Evolutionary conservation across 2,888 invertebrate species (phyloP).

Genomic region (Charanyca ferruginea): DNA sequence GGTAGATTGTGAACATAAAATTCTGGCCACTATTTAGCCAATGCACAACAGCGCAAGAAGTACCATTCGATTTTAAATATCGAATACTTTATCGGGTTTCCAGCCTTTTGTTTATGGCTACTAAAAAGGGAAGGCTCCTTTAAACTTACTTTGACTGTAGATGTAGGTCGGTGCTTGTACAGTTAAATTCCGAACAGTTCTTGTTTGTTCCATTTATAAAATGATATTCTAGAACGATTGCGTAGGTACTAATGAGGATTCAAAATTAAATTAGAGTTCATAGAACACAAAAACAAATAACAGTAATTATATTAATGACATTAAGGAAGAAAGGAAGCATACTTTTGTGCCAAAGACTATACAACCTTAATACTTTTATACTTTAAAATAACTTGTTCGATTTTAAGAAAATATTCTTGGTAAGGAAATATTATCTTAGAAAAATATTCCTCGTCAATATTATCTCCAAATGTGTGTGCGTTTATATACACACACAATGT

Average conservation of each 20-base stretch:
- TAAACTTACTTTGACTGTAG: constrained; percentile 8
- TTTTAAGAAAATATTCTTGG: not conserved
- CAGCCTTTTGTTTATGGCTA: constrained; percentile 26
- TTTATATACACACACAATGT: not conserved
- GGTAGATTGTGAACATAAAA: not conserved
- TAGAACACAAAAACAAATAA: not conserved
- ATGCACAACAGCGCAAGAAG: not conserved
- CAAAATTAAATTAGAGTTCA: constrained; percentile 5
- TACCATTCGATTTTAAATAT: constrained; percentile 26
- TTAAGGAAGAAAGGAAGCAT: no score
- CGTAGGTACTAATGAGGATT: not conserved
- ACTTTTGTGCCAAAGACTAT: no score
- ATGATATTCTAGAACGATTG: not conserved
- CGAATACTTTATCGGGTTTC: constrained; percentile 21
- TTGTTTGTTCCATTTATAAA: constrained; percentile 11
- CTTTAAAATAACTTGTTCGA: no score
- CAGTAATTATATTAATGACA: no score
- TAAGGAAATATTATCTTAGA: constrained; percentile 8
- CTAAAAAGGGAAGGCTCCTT: constrained; percentile 23
- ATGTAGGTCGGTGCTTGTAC: constrained; percentile 7
- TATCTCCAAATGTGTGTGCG: no score
- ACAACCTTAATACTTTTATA: no score
- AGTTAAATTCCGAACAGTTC: constrained; percentile 17
- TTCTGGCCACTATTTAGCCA: constrained; percentile 1
- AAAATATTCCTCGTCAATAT: not conserved